Percentiles rank a stretch among this genome's conserved stretches.
Evolutionary conservation across 2,113 vertebrate species (phyloP).

Genomic region (Anarhynchus alexandrinus): DNA sequence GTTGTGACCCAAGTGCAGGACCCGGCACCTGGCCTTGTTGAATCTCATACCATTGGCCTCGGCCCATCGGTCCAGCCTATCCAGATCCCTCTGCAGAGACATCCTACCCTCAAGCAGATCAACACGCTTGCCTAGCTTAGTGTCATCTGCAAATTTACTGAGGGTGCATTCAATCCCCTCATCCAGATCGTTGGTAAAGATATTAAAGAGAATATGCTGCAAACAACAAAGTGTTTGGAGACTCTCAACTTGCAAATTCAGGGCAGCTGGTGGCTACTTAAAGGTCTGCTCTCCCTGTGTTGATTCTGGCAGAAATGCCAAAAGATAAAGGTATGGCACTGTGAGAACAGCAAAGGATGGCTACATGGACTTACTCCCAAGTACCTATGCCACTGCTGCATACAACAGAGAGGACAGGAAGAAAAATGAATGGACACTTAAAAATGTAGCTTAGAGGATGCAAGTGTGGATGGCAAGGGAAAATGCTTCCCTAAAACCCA

Average conservation of each 20-base stretch:
- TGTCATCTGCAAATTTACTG: too few relatives aligned
- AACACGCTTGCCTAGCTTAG: too few relatives aligned
- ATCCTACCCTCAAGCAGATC: too few relatives aligned
- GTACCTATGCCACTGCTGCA: not conserved
- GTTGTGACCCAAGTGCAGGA: too few relatives aligned
- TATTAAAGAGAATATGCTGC: too few relatives aligned
- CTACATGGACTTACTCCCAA: not conserved
- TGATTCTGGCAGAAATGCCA: fast-evolving
- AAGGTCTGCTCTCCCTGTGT: not conserved
- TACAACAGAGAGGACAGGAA: not conserved
- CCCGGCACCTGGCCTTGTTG: too few relatives aligned
- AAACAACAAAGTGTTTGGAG: not conserved
- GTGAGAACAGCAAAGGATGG: not conserved
- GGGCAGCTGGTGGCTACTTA: not conserved
- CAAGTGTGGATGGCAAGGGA: not conserved
- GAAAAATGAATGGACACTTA: not conserved
- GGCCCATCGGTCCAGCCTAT: too few relatives aligned
- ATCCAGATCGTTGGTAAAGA: too few relatives aligned
- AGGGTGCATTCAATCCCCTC: too few relatives aligned
- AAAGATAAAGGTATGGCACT: not conserved
- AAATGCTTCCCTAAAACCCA: not conserved
- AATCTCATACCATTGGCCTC: too few relatives aligned
- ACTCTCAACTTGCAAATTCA: not conserved
- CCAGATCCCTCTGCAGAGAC: too few relatives aligned
- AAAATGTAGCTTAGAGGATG: not conserved